Evolutionary conservation across 2,113 vertebrate genomes (phyloP), one percentile per base, ranked within the genome.

Genomic region (Willisornis vidua): DNA sequence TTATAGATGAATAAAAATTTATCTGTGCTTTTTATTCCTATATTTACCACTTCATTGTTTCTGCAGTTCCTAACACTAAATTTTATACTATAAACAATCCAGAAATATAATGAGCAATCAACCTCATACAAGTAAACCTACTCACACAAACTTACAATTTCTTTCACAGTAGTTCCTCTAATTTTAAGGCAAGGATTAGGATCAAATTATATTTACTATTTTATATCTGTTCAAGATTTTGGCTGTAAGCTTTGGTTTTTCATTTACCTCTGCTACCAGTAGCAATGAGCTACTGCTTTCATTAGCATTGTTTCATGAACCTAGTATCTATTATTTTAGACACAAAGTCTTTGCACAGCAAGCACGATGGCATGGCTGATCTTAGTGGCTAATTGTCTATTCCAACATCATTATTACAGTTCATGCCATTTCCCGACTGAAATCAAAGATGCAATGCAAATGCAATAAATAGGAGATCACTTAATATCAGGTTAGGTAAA

Each of bases 351-450:
- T 72, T 78, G 51, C 37, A 82, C 19, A 85, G 35, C 59, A 45
- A 90, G 31, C 23, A 35, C 0, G 0, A 49, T 19, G 19, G 31
- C 6, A 6, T 13, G 9, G 31, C n/a, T 79, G 45, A 85, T 61
- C 14, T 58, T 76, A 29, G 28, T 57, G 62, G 12, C 45, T 3
- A 41, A 16, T 3, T 77, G 16, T 19, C 23, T 41, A 15, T 46
- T 84, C 67, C 20, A 71, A 54, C 33, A 11, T 19, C 2, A 1
- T 65, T 79, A 13, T 49, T 41, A 20, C 9, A 4, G 18, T 66
- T 85, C 54, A 41, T 49, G 31, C 9, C 15, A 29, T 80, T 95
- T 86, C 43, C 51, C 8, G 74, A 33, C 7, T 37, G 72, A 89
- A 94, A 81, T 75, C 22, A 73, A 57, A 73, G 41, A 45, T 14